phyloP scores from a whole-genome alignment of 2,113 vertebrate species.

The Callipepla squamata region DNA sequence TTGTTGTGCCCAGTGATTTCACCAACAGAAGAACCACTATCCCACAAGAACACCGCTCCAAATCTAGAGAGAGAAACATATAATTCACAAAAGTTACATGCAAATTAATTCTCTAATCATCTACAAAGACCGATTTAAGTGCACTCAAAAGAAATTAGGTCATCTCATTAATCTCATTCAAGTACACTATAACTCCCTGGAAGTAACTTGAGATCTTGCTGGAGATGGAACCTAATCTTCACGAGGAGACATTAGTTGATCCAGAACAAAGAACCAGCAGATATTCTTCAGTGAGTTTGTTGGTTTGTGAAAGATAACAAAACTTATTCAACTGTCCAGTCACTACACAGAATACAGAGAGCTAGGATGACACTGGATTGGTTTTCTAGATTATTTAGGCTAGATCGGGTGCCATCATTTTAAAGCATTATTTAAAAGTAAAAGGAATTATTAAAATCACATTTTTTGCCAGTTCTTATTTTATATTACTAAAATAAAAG shows the following conservation, averaged over 20 bases:
- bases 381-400: not conserved
- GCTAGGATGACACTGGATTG: not conserved
- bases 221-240: not conserved
- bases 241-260: not conserved
- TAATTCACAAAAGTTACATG: not conserved
- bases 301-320: not conserved
- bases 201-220: constrained; percentile 8
- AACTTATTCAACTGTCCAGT: not conserved
- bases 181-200: not conserved
- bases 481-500: not conserved
- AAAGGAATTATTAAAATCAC: not conserved
- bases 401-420: not conserved
- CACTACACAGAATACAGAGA: not conserved
- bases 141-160: constrained; percentile 55
- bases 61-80: constrained; percentile 79
- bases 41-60: constrained; percentile 94
- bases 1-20: constrained; percentile 91
- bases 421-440: not conserved
- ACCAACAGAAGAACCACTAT: constrained; percentile 92
- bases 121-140: not conserved
- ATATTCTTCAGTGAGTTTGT: not conserved
- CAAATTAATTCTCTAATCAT: constrained; percentile 1
- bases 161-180: constrained; percentile 46
- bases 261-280: not conserved
- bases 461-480: not conserved